phyloP scores from a whole-genome alignment of 2,113 vertebrate species.

The Talpa occidentalis region DNA sequence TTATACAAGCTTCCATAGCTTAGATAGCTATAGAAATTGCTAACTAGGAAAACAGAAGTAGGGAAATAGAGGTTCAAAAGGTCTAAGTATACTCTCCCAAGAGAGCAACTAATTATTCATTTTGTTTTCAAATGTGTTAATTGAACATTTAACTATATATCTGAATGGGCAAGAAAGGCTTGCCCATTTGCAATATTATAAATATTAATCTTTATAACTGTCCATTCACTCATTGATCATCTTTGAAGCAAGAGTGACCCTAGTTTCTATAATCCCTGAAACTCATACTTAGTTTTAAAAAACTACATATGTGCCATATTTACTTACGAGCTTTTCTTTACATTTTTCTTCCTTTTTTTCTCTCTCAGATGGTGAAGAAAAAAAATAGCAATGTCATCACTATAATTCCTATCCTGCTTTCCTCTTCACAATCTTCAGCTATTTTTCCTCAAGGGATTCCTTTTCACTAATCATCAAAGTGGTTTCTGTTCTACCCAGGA shows the following conservation, averaged over 20 bases:
- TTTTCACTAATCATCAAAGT: not conserved
- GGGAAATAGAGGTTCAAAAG: not conserved
- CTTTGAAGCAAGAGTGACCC: not conserved
- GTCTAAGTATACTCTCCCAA: not conserved
- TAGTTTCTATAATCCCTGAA: not conserved
- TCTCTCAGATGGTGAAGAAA: not conserved
- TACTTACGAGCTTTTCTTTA: not conserved
- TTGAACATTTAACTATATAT: not conserved
- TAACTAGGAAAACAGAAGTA: constrained; percentile 23
- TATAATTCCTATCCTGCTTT: not conserved
- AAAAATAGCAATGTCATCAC: not conserved
- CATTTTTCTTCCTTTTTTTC: not conserved
- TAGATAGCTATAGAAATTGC: not conserved
- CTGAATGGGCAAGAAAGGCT: not conserved
- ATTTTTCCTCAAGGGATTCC: not conserved
- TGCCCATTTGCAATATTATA: not conserved
- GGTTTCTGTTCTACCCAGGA: not conserved
- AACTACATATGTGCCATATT: not conserved
- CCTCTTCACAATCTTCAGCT: not conserved
- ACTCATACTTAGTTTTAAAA: not conserved
- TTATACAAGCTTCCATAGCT: not conserved
- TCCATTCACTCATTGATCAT: not conserved
- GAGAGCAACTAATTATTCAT: not conserved
- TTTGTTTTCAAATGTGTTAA: not conserved
- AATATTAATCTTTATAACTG: not conserved